phyloP scores from a whole-genome alignment of 2,113 vertebrate genomes.

The Ammodytes marinus region DNA sequence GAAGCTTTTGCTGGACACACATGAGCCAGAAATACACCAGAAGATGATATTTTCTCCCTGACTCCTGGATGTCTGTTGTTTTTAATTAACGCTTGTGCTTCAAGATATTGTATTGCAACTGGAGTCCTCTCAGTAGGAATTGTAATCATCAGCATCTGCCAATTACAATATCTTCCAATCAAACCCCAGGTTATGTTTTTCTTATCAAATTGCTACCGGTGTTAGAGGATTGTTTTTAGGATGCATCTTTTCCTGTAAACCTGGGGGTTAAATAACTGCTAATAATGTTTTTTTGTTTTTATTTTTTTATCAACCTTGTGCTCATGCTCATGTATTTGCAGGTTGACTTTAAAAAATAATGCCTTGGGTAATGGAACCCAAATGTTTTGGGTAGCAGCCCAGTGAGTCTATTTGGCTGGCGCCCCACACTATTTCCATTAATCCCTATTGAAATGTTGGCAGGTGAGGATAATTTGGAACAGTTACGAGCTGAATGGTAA shows the following conservation, averaged over 20 bases:
- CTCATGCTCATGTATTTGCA: conserved; percentile 13
- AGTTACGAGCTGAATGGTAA: conserved; percentile 55
- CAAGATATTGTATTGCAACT: conserved; percentile 60
- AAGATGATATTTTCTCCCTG: conserved; percentile 48
- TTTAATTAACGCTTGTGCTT: conserved; percentile 65
- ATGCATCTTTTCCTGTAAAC: conserved; percentile 5
- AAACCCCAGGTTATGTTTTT: conserved; percentile 58
- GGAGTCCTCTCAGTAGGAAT: conserved; percentile 56
- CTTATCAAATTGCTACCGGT: conserved; percentile 32
- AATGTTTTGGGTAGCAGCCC: conserved; percentile 54
- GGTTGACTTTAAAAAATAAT: conserved; percentile 52
- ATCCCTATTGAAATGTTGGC: conserved; percentile 69
- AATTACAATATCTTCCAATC: conserved; percentile 47
- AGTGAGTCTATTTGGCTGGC: conserved; percentile 60
- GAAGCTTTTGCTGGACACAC: conserved; percentile 39
- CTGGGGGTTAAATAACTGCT: conserved; percentile 10
- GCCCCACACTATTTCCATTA: conserved; percentile 56
- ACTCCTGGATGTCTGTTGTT: conserved; percentile 60
- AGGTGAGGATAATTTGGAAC: conserved; percentile 70
- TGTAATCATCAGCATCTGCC: conserved; percentile 70
- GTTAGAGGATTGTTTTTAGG: conserved; percentile 26
- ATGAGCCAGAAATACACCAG: conserved; percentile 47
- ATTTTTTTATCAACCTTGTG: conserved; percentile 13
- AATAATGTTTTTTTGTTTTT: conserved; percentile 11
- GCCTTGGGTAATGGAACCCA: conserved; percentile 53